A percentile compares a stretch with the other conserved stretches of the same genome.
Evolutionary conservation across 2,113 vertebrate species (phyloP).

Genomic region (Talpa occidentalis): DNA sequence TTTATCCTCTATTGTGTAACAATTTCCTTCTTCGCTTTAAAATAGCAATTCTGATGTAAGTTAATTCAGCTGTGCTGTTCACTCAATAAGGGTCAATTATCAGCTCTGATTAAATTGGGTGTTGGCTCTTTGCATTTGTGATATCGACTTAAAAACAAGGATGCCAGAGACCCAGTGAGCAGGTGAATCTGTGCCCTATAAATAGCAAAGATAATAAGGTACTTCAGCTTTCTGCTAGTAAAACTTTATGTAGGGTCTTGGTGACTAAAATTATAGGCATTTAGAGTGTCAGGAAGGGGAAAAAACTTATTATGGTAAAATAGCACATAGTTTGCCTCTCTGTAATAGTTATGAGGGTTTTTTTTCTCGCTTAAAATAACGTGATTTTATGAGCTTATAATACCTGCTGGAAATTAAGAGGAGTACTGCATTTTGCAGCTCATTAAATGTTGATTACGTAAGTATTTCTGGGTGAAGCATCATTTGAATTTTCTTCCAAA

Average conservation of each 20-base stretch:
- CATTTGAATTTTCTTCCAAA: conserved; percentile 81
- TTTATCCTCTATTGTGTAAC: not conserved
- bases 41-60: conserved; percentile 39
- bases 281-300: conserved; percentile 77
- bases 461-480: conserved; percentile 81
- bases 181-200: conserved; percentile 68
- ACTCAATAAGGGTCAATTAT: conserved; percentile 67
- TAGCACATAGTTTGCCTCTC: conserved; percentile 67
- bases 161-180: conserved; percentile 51
- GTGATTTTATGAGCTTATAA: conserved; percentile 72
- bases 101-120: conserved; percentile 63
- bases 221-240: conserved; percentile 66
- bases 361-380: conserved; percentile 78
- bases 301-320: conserved; percentile 76
- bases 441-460: conserved; percentile 83
- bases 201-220: conserved; percentile 76
- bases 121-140: conserved; percentile 39
- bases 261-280: conserved; percentile 82
- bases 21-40: conserved; percentile 37
- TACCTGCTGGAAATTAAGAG: conserved; percentile 80
- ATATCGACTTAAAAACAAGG: conserved; percentile 2
- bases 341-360: conserved; percentile 58
- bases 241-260: conserved; percentile 72
- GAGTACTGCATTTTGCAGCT: conserved; percentile 75
- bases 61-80: conserved; percentile 57